Evolutionary conservation across 2,888 invertebrate species (phyloP), one percentile per base, ranked within the genome.

Genomic region (Mimachlamys varia): DNA sequence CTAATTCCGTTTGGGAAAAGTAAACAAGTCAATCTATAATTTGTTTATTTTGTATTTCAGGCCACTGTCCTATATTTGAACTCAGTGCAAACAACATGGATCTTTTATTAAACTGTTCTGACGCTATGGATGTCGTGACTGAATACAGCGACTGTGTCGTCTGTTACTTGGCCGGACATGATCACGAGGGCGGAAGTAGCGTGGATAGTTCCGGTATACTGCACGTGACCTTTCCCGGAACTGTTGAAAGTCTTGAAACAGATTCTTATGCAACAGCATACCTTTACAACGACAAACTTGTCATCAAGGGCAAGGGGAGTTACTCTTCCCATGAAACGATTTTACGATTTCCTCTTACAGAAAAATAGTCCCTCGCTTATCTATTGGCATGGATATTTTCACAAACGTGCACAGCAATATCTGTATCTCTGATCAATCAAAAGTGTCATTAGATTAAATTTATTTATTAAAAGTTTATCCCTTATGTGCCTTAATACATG

Each of bases 101-200:
- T 92, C 89, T 96, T 15, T 93, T 96, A 17, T 97, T 96, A 96
- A 97, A 97, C 93, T 96, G 95, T 91, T 92, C 94, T 4, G 96
- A 96, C 50, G 94, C 97, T 10, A 91, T 96, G 33, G 89, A 94
- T 0, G 92, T 96, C 12, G 91, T 97, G 7, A 94, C 96, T 89
- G 88, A 92, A 3, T 94, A 95, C 92, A 55, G 91, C 12, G 90
- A 92, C 37, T 96, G 95, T 92, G 96, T 97, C 10, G 89, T 96
- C n/a, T 95, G 95, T 22, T 96, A 96, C 91, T 92, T 97, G 17
- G 94, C 95, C 76, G 97, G 97, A 0, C 97, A 97, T 92, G 95
- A 96, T 87, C 97, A 97, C 91, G 93, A 93, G 17, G 95, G 95
- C 19, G 96, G 96, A 5, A 94, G 95, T 92, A 95, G 94, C 27